Evolutionary conservation across 1,140 invertebrate genomes (phyloP).

Genomic region (Micrasema longulum): DNA sequence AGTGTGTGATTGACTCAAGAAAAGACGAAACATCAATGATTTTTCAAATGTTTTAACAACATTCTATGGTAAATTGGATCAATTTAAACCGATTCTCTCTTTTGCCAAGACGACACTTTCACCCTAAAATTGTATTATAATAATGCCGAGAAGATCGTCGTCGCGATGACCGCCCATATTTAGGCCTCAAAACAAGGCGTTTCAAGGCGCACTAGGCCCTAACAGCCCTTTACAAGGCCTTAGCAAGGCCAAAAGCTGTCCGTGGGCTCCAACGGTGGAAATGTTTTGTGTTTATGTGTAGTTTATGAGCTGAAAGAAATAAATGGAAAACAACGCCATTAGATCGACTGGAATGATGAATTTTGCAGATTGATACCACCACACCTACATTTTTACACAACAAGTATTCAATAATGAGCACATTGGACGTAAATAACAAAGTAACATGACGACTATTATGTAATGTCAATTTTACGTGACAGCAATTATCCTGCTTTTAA

Average conservation of each 20-base stretch:
- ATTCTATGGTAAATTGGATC: neutral
- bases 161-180: conserved; percentile 11
- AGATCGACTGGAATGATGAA: conserved; percentile 54
- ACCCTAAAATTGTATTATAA: conserved; percentile 18
- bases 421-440: too few relatives aligned
- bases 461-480: too few relatives aligned
- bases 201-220: conserved; percentile 20
- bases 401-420: too few relatives aligned
- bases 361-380: neutral
- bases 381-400: too few relatives aligned
- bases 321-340: conserved; percentile 59
- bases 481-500: too few relatives aligned
- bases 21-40: neutral
- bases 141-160: conserved; percentile 5
- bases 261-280: conserved; percentile 23
- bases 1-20: neutral
- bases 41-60: too few relatives aligned
- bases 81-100: neutral
- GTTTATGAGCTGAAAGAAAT: conserved; percentile 60
- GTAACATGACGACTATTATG: too few relatives aligned
- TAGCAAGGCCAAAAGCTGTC: conserved; percentile 44
- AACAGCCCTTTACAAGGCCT: conserved; percentile 11
- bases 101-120: conserved; percentile 7
- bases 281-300: conserved; percentile 52
- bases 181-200: conserved; percentile 30